Evolutionary conservation across 1,140 invertebrate genomes (phyloP).

Genomic region (Artemia franciscana): DNA sequence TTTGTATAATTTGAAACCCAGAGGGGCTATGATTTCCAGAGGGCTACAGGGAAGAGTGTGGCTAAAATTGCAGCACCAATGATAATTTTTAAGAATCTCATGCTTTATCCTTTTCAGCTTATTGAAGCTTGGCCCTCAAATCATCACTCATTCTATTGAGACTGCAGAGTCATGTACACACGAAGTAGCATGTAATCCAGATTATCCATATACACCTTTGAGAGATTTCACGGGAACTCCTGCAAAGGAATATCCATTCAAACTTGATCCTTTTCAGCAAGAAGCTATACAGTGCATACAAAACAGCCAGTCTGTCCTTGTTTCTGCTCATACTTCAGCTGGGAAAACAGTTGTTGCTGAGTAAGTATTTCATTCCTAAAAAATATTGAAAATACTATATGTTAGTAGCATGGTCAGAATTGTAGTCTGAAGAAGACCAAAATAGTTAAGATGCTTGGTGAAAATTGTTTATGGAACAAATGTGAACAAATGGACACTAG

Average conservation of each 20-base stretch:
- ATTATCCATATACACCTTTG: slow-evolving; percentile 53
- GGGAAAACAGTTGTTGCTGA: slow-evolving; percentile 98
- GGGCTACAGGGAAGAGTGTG: no score
- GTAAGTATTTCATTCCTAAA: slow-evolving; percentile 57
- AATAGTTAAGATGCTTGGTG: no score
- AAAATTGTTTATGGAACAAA: no score
- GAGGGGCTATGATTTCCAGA: background rate
- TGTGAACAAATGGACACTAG: no score
- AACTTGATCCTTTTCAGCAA: slow-evolving; percentile 92
- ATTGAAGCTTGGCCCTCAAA: slow-evolving; percentile 26
- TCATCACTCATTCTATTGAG: slow-evolving; percentile 64
- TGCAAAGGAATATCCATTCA: slow-evolving; percentile 81
- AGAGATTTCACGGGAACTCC: slow-evolving; percentile 32
- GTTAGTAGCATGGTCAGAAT: no score
- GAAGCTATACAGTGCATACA: slow-evolving; percentile 93
- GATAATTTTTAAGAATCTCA: background rate
- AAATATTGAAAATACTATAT: no score
- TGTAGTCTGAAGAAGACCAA: no score
- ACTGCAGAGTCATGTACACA: slow-evolving; percentile 72
- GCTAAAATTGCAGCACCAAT: no score
- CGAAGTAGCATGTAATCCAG: slow-evolving; percentile 72
- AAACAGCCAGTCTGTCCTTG: slow-evolving; percentile 93
- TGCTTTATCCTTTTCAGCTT: slow-evolving; percentile 3
- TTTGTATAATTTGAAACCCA: background rate
- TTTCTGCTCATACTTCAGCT: slow-evolving; percentile 95